Base-by-base conservation (phyloP, 2,888 invertebrate species). In the Frankliniella intonsa region DNA sequence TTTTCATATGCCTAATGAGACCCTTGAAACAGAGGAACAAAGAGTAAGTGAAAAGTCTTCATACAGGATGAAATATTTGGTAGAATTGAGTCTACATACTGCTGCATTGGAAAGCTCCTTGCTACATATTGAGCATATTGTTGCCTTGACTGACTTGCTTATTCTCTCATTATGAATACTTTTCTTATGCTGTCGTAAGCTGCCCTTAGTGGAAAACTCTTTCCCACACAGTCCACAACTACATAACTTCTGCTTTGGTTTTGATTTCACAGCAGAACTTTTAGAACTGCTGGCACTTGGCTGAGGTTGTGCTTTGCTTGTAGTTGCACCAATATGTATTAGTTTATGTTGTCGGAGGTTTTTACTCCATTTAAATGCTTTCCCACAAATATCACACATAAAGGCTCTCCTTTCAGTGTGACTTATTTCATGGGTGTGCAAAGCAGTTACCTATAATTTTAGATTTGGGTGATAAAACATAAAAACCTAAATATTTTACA, bases 351-450 rank as follows among this genome's bases (percentile, higher is more conserved):
- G 69, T 12, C 25, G 69, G 69, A 76, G 69, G 12, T 76, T 76
- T 12, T 76, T 76, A n/a, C 69, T 76, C 69, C 69, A 76, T 25
- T 76, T 76, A 25, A 76, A 76, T 76, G 69, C 69, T 25, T 76
- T 76, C 12, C 69, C 69, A 22, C 69, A 76, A n/a, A 76, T 12
- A 10, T 76, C 69, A 76, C 69, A 76, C 69, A 11, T 76, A 12
- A 25, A 76, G 9, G 69, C 22, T 76, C 69, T 76, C 22, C 69
- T 76, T 22, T 76, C 69, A 76, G 25, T 76, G 25, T 76, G 69
- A 25, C 69, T 76, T 25, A 76, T 25, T 22, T 76, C 69, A 76
- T 76, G 69, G 25, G 69, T 76, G 12, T 76, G 69, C 69, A 76
- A 76, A 76, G 69, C 69, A 25, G n/a, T 76, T 76, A 76, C 9